Conservation (phyloP, 1,140 invertebrate genomes). For the Planococcus citri region DNA sequence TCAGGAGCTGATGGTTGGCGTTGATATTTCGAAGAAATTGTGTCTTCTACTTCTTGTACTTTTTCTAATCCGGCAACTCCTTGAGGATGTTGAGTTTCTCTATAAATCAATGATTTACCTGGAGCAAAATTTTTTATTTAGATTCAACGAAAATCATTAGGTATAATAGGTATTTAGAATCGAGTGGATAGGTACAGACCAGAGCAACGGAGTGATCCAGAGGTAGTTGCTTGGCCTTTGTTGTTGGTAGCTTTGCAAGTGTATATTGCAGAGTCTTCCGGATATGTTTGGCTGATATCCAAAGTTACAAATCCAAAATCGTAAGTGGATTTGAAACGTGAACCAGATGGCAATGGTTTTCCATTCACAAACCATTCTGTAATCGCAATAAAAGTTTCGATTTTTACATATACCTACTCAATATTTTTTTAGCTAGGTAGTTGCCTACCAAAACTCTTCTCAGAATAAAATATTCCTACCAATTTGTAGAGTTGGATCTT, state of each 20-base stretch:
- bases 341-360: constrained; percentile 61
- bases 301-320: constrained; percentile 80
- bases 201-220: constrained; percentile 69
- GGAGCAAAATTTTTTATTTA: background rate
- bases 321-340: constrained; percentile 70
- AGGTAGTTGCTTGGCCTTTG: constrained; percentile 75
- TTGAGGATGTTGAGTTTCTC: constrained; percentile 83
- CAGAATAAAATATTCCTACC: constrained; percentile 30
- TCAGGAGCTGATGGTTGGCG: constrained; percentile 52
- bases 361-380: constrained; percentile 78
- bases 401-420: background rate
- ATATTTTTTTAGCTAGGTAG: background rate
- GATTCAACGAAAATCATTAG: background rate
- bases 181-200: constrained; percentile 34
- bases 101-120: constrained; percentile 38
- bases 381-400: constrained; percentile 10
- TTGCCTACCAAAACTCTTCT: no score
- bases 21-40: constrained; percentile 52
- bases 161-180: no score
- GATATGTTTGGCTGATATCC: constrained; percentile 66
- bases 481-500: constrained; percentile 86
- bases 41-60: constrained; percentile 71
- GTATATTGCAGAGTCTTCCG: constrained; percentile 81
- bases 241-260: constrained; percentile 84
- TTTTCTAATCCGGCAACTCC: constrained; percentile 71